phyloP scores from a whole-genome alignment of 2,888 invertebrate species.

The Chloroclystis v-ata region DNA sequence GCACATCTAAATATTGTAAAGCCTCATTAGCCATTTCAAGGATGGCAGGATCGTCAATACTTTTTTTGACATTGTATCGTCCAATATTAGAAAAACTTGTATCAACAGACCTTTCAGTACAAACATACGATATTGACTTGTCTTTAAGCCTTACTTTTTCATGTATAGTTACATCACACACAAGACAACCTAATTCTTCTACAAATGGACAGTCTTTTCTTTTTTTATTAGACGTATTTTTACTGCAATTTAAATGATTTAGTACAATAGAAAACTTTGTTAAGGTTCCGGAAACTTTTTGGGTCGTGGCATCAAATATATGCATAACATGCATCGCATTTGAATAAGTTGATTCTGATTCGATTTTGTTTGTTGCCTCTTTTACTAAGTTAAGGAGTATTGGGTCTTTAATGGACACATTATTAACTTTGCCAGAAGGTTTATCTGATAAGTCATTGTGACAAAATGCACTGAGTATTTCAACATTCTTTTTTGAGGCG shows the following conservation, averaged over 20 bases:
- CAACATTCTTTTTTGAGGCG: slow-evolving; percentile 54
- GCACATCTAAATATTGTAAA: slow-evolving; percentile 55
- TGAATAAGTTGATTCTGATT: slow-evolving; percentile 38
- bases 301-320: slow-evolving; percentile 48
- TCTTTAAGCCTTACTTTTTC: slow-evolving; percentile 49
- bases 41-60: slow-evolving; percentile 40
- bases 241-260: slow-evolving; percentile 51
- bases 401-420: slow-evolving; percentile 46
- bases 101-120: slow-evolving; percentile 45
- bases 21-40: slow-evolving; percentile 53
- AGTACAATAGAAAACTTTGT: slow-evolving; percentile 49
- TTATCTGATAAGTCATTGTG: slow-evolving; percentile 47
- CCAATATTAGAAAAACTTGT: slow-evolving; percentile 39
- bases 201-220: slow-evolving; percentile 46
- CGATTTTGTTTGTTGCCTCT: slow-evolving; percentile 50
- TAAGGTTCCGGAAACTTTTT: slow-evolving; percentile 44
- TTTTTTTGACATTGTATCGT: slow-evolving; percentile 26
- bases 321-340: slow-evolving; percentile 48
- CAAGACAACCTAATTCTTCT: slow-evolving; percentile 42
- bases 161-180: slow-evolving; percentile 53
- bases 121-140: slow-evolving; percentile 45
- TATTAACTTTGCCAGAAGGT: slow-evolving; percentile 30
- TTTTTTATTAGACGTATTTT: slow-evolving; percentile 35
- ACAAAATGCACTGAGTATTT: slow-evolving; percentile 72
- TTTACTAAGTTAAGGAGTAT: slow-evolving; percentile 42